Evolutionary conservation across 2,113 vertebrate species (phyloP).

Genomic region (Anolis carolinensis): DNA sequence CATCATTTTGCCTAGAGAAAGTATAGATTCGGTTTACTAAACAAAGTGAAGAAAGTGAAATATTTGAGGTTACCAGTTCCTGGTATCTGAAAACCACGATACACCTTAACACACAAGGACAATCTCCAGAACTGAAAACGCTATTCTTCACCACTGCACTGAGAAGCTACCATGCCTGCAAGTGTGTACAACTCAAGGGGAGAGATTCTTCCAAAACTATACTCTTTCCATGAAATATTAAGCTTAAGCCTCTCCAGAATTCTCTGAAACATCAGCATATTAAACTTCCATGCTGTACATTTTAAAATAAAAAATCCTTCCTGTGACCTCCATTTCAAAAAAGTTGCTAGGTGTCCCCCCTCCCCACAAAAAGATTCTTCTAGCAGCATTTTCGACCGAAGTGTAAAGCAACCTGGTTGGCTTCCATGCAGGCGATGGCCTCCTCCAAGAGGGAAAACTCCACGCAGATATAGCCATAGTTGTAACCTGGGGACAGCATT

Average conservation of each 20-base stretch:
- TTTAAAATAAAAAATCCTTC: slow-evolving; percentile 65
- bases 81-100: slow-evolving; percentile 25
- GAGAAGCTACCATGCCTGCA: slow-evolving; percentile 44
- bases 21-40: slow-evolving; percentile 18
- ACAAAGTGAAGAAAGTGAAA: slow-evolving; percentile 41
- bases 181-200: slow-evolving; percentile 42
- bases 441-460: slow-evolving; percentile 99
- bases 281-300: slow-evolving; percentile 41
- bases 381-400: slow-evolving; percentile 92
- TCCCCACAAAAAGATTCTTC: slow-evolving; percentile 83
- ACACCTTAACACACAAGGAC: slow-evolving; percentile 47
- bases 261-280: slow-evolving; percentile 57
- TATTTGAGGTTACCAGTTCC: slow-evolving; percentile 21
- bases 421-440: slow-evolving; percentile 99
- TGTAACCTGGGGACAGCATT: slow-evolving; percentile 99
- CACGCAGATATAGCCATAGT: slow-evolving; percentile 99
- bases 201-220: slow-evolving; percentile 38
- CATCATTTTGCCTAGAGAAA: background rate
- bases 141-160: slow-evolving; percentile 43
- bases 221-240: slow-evolving; percentile 51
- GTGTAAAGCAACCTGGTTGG: slow-evolving; percentile 99
- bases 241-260: slow-evolving; percentile 56
- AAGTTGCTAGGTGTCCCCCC: slow-evolving; percentile 73
- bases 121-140: slow-evolving; percentile 46
- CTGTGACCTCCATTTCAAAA: slow-evolving; percentile 64